Evolutionary conservation across 2,113 vertebrate species (phyloP).

Genomic region (Alethe castanea): DNA sequence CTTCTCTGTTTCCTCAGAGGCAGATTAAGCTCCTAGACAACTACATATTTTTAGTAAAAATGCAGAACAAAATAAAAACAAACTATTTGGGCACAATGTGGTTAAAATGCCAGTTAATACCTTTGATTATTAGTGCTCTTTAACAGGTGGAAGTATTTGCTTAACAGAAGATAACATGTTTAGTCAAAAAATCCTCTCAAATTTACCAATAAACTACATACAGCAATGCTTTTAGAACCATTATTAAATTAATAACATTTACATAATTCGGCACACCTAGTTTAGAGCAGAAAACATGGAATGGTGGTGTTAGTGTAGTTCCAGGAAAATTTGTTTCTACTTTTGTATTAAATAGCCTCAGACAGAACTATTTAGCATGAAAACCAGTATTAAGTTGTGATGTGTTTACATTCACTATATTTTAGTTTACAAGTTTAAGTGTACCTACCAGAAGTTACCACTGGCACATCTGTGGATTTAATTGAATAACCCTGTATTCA

Average conservation of each 20-base stretch:
- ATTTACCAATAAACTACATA: neutral
- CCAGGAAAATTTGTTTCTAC: neutral
- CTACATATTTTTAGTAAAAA: neutral
- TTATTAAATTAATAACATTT: neutral
- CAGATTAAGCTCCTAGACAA: neutral
- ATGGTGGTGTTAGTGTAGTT: neutral
- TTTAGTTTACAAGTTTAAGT: neutral
- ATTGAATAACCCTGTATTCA: constrained; percentile 52
- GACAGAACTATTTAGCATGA: neutral
- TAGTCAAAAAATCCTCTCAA: neutral
- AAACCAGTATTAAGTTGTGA: neutral
- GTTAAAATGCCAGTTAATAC: neutral
- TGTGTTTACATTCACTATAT: neutral
- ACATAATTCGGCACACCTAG: neutral
- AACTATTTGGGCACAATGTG: neutral
- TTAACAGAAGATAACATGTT: neutral
- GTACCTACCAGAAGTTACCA: constrained; percentile 60
- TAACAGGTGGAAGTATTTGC: neutral
- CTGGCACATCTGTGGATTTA: constrained; percentile 20
- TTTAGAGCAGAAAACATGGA: neutral
- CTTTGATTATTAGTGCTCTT: neutral
- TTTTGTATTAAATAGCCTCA: neutral
- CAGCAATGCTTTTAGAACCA: neutral
- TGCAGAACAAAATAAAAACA: neutral
- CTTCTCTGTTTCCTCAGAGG: neutral